Evolutionary conservation across 2,113 vertebrate genomes (phyloP).

Genomic region (Leptobrachium ailaonicum): DNA sequence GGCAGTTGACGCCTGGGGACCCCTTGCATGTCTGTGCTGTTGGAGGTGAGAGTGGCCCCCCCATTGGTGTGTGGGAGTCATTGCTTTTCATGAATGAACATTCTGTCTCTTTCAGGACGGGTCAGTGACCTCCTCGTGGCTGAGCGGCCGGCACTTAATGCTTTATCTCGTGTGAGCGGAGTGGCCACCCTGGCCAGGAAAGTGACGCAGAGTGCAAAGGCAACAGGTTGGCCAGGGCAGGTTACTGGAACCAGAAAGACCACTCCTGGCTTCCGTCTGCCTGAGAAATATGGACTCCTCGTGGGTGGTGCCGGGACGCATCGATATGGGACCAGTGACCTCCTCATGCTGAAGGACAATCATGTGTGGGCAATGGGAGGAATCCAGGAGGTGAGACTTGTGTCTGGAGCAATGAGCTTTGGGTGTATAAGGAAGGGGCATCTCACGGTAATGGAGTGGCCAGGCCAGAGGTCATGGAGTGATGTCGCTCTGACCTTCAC

Average conservation of each 20-base stretch:
- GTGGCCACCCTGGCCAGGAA: slow-evolving; percentile 68
- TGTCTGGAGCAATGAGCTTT: neutral
- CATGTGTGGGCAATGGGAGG: slow-evolving; percentile 75
- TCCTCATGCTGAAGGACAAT: slow-evolving; percentile 87
- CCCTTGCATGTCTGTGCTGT: too few species aligned
- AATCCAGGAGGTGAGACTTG: slow-evolving; percentile 68
- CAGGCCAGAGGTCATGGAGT: too few species aligned
- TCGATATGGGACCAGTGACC: slow-evolving; percentile 74
- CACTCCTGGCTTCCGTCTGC: slow-evolving; percentile 79
- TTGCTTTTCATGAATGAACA: too few species aligned
- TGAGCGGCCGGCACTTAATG: slow-evolving; percentile 79
- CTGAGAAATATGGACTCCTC: slow-evolving; percentile 81
- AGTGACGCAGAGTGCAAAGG: slow-evolving; percentile 55
- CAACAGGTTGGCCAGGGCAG: slow-evolving; percentile 66
- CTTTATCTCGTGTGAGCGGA: slow-evolving; percentile 75
- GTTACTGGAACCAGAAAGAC: slow-evolving; percentile 84
- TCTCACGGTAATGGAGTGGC: too few species aligned
- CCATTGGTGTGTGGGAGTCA: too few species aligned
- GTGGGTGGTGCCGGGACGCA: slow-evolving; percentile 74
- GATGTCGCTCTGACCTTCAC: too few species aligned
- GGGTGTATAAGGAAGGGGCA: too few species aligned
- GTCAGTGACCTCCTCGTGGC: slow-evolving; percentile 73
- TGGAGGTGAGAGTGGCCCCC: too few species aligned
- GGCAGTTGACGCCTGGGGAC: too few species aligned
- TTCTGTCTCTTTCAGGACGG: slow-evolving; percentile 49